Evolutionary conservation across 2,113 vertebrate species (phyloP).

Genomic region (Herpailurus yagouaroundi): DNA sequence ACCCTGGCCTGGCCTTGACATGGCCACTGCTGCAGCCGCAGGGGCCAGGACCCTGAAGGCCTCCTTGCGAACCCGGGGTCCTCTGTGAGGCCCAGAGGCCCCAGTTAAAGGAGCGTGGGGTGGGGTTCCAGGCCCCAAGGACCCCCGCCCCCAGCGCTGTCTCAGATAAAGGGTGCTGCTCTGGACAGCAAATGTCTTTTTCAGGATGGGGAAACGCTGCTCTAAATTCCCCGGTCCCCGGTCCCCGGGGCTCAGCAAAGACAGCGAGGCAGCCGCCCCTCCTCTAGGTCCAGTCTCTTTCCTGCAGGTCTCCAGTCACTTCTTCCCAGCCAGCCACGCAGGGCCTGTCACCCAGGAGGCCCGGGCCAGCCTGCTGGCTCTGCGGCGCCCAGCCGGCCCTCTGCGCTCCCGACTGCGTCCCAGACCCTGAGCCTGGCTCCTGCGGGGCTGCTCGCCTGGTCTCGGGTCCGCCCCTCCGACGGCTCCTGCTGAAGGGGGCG

Average conservation of each 20-base stretch:
- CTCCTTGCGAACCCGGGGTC: background rate
- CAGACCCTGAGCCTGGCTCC: constrained; percentile 19
- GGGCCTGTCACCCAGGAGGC: constrained; percentile 53
- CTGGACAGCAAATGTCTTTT: background rate
- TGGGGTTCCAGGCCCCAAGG: background rate
- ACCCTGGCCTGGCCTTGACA: constrained; percentile 84
- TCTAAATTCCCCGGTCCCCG: background rate
- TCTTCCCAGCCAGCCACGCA: background rate
- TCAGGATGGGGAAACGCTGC: background rate
- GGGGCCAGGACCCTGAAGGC: constrained; percentile 56
- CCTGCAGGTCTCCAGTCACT: background rate
- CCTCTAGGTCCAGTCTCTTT: background rate
- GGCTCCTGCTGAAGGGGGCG: constrained; percentile 54
- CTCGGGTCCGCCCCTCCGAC: constrained; percentile 51
- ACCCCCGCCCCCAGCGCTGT: background rate
- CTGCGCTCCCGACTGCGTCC: background rate
- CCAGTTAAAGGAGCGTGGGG: background rate
- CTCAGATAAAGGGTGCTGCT: background rate
- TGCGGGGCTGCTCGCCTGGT: background rate
- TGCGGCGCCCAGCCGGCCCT: background rate
- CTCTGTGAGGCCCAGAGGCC: constrained; percentile 38
- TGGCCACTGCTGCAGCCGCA: constrained; percentile 23
- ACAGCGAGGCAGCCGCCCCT: background rate
- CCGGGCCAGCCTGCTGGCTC: background rate
- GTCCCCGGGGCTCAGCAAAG: background rate